Conservation (phyloP, 2,888 invertebrate species). For the Drosophila pegasa region DNA sequence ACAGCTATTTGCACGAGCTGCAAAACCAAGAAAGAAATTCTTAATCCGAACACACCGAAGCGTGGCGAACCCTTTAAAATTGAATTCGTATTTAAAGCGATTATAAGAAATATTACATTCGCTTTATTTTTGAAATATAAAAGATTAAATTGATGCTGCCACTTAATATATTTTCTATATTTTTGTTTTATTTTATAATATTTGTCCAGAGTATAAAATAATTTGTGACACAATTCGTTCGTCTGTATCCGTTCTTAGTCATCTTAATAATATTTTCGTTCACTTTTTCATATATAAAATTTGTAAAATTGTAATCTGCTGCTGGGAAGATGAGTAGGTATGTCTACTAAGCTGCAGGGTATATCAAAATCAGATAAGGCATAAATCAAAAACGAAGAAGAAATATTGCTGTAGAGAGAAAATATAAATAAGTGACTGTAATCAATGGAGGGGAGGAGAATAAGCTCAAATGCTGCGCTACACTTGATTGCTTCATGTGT, state of each 20-base stretch:
- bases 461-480: constrained; percentile 42
- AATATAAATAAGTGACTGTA: constrained; percentile 73
- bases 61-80: constrained; percentile 2
- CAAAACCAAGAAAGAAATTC: neutral
- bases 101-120: neutral
- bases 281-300: neutral
- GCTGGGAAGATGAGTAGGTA: neutral
- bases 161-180: no score
- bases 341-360: constrained; percentile 16
- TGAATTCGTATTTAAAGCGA: no score
- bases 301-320: neutral
- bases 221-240: no score
- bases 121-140: neutral
- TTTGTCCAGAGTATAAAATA: no score
- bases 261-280: no score
- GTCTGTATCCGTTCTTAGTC: no score
- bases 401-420: constrained; percentile 38
- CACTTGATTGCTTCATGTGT: constrained; percentile 42
- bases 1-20: constrained; percentile 37
- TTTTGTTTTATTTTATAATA: no score
- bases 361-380: constrained; percentile 21
- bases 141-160: neutral
- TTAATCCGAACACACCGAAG: constrained; percentile 25
- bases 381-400: constrained; percentile 46
- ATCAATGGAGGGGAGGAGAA: constrained; percentile 53